Base-by-base conservation (phyloP, 1,140 invertebrate genomes). In the Aphis gossypii region DNA sequence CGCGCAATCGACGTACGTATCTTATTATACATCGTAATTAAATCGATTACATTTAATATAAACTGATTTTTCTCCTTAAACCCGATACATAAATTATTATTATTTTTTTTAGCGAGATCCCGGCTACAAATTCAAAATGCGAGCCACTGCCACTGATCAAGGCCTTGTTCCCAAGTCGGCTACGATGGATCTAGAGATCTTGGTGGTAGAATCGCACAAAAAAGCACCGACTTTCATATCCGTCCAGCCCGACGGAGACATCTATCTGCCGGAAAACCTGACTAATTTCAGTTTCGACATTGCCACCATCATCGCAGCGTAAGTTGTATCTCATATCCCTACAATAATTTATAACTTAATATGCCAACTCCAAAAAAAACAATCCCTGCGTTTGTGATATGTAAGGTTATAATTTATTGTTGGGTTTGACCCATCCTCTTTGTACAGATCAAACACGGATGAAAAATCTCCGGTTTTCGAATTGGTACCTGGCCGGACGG, bases 161-260 rank as follows among this genome's bases (percentile, higher is more conserved):
- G 98, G 98, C 18, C 95, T 96, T 94, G 95, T 95, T 82, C 96
- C 96, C 8, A 96, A 96, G 94, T 95, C 96, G 94, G 96, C 96
- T 94, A 96, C 96, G 84, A 98, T 97, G 92, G 96, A 97, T 95
- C 96, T 99, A 94, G 96, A 97, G 94, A 98, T 99, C 94, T 96
- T 96, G 94, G 97, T 99, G 38, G 97, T 98, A 2, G 97, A 98
- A 94, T 98, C 98, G 4, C 97, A 98, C 95, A 98, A 98, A 95
- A 98, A 98, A 95, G 97, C 98, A 82, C 98, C 98, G 87, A 96
- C 95, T 76, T 98, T 98, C 94, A 96, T 96, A 87, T 95, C 96
- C 94, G 94, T 94, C 9, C 30, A 38, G 1, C 96, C 96, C 25
- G 94, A 95, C 87, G 95, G 96, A 11, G 96, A 96, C 92, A 97